Conservation (phyloP, 2,113 vertebrate genomes). For the Platichthys stellatus region DNA sequence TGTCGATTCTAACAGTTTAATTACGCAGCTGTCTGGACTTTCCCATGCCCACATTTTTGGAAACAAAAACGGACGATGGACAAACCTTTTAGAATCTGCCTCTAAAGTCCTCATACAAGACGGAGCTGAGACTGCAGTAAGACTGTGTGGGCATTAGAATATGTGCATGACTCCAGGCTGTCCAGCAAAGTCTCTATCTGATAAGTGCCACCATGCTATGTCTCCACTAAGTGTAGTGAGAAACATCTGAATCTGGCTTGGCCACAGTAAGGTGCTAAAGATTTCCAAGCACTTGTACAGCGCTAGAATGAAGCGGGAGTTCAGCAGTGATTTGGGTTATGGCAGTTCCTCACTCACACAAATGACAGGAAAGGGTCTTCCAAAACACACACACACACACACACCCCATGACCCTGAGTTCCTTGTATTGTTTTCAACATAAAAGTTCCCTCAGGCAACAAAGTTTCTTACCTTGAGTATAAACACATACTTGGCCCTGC, state of each 20-base stretch:
- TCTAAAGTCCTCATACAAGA: neutral
- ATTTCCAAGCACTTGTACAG: neutral
- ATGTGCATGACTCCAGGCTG: neutral
- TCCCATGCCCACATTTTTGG: neutral
- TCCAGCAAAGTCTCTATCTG: neutral
- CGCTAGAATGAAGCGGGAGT: neutral
- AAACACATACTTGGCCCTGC: neutral
- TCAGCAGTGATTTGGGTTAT: neutral
- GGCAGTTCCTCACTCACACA: neutral
- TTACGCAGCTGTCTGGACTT: neutral
- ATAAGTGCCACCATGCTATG: neutral
- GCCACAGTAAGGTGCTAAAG: neutral
- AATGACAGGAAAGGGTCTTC: neutral
- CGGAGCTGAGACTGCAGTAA: neutral
- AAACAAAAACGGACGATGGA: conserved; percentile 8
- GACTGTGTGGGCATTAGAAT: neutral
- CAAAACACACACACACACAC: neutral
- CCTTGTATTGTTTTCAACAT: conserved; percentile 41
- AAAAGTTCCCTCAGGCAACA: neutral
- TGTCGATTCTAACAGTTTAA: neutral
- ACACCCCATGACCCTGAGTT: conserved; percentile 29
- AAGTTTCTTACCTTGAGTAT: neutral
- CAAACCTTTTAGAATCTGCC: neutral
- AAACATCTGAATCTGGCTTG: neutral
- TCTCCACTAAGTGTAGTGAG: neutral